Evolutionary conservation across 2,113 vertebrate species (phyloP), one percentile per base, ranked within the genome.

Genomic region (Lonchura striata): DNA sequence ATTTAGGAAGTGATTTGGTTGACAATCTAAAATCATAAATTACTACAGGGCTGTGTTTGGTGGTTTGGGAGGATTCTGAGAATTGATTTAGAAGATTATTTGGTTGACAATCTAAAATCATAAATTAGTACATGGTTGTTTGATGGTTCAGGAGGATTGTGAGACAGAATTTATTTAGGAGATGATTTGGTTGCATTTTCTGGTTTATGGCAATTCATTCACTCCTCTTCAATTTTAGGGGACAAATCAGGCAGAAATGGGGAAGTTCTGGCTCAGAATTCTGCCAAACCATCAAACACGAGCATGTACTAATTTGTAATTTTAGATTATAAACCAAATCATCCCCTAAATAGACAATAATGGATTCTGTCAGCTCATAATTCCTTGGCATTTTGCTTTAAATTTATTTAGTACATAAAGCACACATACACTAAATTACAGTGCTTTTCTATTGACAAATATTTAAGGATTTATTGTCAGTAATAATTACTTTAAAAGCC

Each of bases 221-320:
- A 33, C 23, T 27, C 9, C 2, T 7, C 10, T 8, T 35, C 78
- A 44, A 52, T 54, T 90, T 81, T 49, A 35, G 30, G 31, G 41
- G 37, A 49, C 19, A 74, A 21, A 41, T 20, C 22, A 85, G 17
- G 14, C 54, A 91, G 69, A 15, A 66, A 31, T 27, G 33, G 39
- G 27, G 44, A 66, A 86, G 20, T 68, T 88, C 49, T 49, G 82
- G 20, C 64, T 87, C 64, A 77, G 39, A 82, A 75, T 35, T 33
- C 31, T 60, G 57, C 20, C 9, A 39, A 85, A 33, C 16, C 47
- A 70, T 37, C 56, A 47, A 75, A 79, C 21, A 24, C 0, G 0
- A 22, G 35, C 21, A 16, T 2, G 7, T 15, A 37, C 6, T 24
- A 7, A 3, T 50, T 61, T 30, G 2, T 2, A 3, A 11, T 39